Conservation (phyloP, 2,113 vertebrate species). For the Bolborhynchus lineola region DNA sequence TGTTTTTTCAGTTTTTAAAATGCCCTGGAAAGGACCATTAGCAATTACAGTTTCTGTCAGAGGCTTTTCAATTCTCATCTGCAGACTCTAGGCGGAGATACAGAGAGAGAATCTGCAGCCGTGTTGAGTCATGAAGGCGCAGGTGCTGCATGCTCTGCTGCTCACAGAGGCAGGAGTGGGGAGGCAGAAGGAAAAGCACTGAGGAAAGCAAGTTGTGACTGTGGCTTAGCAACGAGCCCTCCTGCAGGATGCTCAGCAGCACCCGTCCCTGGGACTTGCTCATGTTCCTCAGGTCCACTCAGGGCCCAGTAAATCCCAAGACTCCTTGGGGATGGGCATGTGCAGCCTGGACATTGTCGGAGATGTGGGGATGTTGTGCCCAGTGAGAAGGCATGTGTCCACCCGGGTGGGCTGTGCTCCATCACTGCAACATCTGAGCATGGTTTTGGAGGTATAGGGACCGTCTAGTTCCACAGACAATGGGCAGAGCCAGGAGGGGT, state of each 20-base stretch:
- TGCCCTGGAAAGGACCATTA: not conserved
- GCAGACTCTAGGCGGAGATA: not conserved
- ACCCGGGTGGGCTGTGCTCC: not conserved
- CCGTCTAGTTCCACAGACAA: fast-evolving
- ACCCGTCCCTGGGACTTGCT: not conserved
- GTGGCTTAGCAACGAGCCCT: not conserved
- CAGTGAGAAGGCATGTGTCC: not conserved
- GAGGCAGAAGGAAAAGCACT: not conserved
- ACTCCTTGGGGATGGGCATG: fast-evolving
- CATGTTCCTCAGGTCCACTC: not conserved
- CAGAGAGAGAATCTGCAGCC: not conserved
- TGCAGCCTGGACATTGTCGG: not conserved
- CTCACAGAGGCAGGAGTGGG: not conserved
- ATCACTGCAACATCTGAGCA: not conserved
- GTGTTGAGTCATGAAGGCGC: not conserved
- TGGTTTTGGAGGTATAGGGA: not conserved
- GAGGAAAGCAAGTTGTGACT: not conserved
- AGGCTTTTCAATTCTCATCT: not conserved
- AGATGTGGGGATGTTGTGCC: not conserved
- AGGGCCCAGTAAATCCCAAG: not conserved
- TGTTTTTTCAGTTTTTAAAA: not conserved
- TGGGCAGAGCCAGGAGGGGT: not conserved
- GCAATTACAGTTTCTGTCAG: not conserved
- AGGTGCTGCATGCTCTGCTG: not conserved
- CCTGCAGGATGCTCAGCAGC: not conserved